Evolutionary conservation across 37 sponge, comb jelly and placozoan genomes (phyloP), one percentile per base, ranked within the genome.

Genomic region (Dysidea cf. avara): DNA sequence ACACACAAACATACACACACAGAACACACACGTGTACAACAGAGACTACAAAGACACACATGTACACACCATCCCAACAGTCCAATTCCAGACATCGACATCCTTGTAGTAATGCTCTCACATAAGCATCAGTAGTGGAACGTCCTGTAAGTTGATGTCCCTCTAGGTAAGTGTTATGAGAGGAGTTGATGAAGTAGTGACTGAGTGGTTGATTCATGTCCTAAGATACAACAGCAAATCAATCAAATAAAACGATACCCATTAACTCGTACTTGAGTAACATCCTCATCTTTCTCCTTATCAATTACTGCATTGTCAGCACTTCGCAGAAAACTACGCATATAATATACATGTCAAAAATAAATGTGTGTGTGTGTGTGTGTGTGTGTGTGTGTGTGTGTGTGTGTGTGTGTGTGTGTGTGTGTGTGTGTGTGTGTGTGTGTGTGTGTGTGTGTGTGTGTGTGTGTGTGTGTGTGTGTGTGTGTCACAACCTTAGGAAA

Each of bases 111-210:
- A 94, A 76, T 9, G 95, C 83, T 43, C 95, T 57, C 20, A 87
- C 66, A 56, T 95, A 95, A 53, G 88, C 93, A 61, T 95, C 96
- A 33, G 64, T 71, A 12, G 91, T 75, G n/a, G 96, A 96, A 17
- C 35, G 72, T 3, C 95, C 94, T 1, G 60, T 74, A 0, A 92
- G 46, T 75, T 95, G 96, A 56, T 95, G 86, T 0, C 66, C 96
- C 66, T 80, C 78, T 52, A 96, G 74, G 65, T 92, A 97, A 16
- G 96, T 92, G 80, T 96, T 96, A 68, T 96, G 96, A 46, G 84
- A 82, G 39, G 94, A 96, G 69, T 93, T 92, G 39, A 96, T 92
- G 66, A 82, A 96, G 77, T 96, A 96, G 71, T 96, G 96, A 38
- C 90, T 83, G 22, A 96, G 81, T 24, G 96, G 96, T 61, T 82